These are phyloP conservation scores for Reticulitermes lucifugus DNA, from an alignment of 2,888 invertebrate species.

Conservation along the genomic window DNA sequence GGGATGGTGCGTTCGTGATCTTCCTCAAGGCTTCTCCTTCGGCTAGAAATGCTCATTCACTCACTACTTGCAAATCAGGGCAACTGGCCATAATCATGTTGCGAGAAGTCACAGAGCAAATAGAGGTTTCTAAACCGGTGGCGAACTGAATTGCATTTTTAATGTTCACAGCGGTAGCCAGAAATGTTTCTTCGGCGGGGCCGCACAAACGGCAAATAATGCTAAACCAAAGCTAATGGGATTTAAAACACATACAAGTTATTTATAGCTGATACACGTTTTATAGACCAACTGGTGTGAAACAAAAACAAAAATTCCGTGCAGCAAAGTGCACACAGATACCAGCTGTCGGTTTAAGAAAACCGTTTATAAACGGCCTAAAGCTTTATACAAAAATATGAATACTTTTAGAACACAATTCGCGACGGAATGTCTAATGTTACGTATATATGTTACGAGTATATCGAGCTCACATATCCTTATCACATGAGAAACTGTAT, in stretches of 20 bases:
- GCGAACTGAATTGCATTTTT: background rate
- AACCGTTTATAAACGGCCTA: too few relatives aligned
- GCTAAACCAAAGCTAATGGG: background rate
- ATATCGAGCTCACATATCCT: too few relatives aligned
- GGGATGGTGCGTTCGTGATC: constrained; percentile 21
- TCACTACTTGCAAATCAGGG: constrained; percentile 24
- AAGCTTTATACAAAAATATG: too few relatives aligned
- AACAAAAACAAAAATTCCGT: too few relatives aligned
- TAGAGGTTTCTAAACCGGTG: background rate
- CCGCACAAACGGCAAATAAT: background rate
- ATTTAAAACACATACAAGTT: background rate
- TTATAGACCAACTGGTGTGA: background rate
- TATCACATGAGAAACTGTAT: too few relatives aligned
- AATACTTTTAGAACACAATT: too few relatives aligned
- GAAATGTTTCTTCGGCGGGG: background rate
- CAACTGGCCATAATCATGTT: constrained; percentile 9
- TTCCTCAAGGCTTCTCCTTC: constrained; percentile 26
- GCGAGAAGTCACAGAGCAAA: background rate
- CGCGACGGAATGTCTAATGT: too few relatives aligned
- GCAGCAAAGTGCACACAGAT: too few relatives aligned
- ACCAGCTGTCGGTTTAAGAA: too few relatives aligned
- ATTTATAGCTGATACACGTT: background rate
- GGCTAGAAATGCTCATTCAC: background rate
- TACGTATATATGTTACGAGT: too few relatives aligned
- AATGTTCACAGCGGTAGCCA: background rate